Base-by-base conservation (phyloP, 1,140 invertebrate genomes). In the Heliconius eleuchia region DNA sequence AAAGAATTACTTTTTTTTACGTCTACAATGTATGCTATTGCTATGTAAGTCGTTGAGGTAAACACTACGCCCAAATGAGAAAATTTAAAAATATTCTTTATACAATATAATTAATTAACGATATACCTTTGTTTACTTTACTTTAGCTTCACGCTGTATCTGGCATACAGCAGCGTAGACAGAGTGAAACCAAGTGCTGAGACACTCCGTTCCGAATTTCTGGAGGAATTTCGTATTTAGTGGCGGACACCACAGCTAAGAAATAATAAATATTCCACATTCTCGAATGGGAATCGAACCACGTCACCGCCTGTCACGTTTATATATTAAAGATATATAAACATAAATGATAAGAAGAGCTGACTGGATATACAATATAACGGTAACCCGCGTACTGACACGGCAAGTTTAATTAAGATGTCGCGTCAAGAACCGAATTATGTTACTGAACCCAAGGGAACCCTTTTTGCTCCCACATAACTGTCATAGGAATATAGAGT, bases 381-480 rank as follows among this genome's bases (percentile, higher is more conserved):
- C 77, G 71, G 74, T 78, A 81, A 73, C 75, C 79, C 57, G 80
- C 77, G 73, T 79, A 70, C 80, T 81, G 81, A 83, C 82, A 83
- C 74, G 83, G 82, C 76, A 83, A 82, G 80, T 82, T 89, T 91
- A 91, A 91, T 91, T 91, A 91, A 88, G 84, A 85, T 80, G 84
- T 85, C 85, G 85, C 83, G 76, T 87, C 82, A 85, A 89, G 88
- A 87, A 88, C 85, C 85, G 78, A 86, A 87, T 88, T 89, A 88
- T 88, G 85, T 87, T 87, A 71, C 82, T 76, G 37, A 73, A 80
- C 83, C 81, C 81, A 60, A 78, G 84, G 81, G 84, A 80, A 78
- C 76, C 77, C 83, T 80, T 83, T 83, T 71, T 81, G 83, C 80
- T 80, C 80, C 72, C 71, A 76, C 81, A 82, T 86, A 83, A 80